These are phyloP conservation scores for Tiphia femorata DNA, from an alignment of 2,888 invertebrate species.

Conservation along the genomic window DNA sequence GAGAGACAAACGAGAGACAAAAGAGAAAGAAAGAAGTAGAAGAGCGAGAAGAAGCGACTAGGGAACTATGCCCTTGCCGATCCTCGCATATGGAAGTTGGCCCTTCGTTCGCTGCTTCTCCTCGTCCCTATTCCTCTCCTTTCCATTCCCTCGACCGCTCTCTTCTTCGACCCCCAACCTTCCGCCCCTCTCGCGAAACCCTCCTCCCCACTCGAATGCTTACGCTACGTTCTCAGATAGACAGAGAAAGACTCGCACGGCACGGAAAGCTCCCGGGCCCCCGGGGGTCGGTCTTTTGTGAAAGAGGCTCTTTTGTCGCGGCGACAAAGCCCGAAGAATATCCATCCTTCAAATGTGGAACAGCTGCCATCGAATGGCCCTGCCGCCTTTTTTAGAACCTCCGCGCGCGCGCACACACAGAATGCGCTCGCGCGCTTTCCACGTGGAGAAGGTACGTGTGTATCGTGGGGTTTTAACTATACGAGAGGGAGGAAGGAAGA, in stretches of 20 bases:
- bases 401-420: conserved; percentile 41
- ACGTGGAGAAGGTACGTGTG: conserved; percentile 22
- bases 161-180: too few relatives aligned
- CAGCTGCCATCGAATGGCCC: conserved; percentile 67
- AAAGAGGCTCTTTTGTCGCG: conserved; percentile 54
- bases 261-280: conserved; percentile 50
- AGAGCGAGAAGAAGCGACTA: conserved; percentile 1
- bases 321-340: conserved; percentile 66
- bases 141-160: too few relatives aligned
- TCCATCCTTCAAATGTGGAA: conserved; percentile 69
- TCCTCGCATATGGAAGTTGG: conserved; percentile 41
- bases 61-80: conserved; percentile 7
- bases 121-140: too few relatives aligned
- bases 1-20: conserved; percentile 2
- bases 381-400: conserved; percentile 52
- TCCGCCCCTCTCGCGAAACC: too few relatives aligned
- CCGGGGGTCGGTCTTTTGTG: conserved; percentile 59
- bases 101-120: too few relatives aligned
- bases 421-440: conserved; percentile 16
- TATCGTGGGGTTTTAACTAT: conserved; percentile 36
- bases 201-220: conserved; percentile 42
- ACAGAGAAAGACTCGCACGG: conserved; percentile 15
- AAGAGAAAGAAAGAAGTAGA: background rate
- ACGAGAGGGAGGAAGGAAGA: conserved; percentile 3
- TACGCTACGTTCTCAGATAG: conserved; percentile 22